Percentiles rank a stretch among this genome's conserved stretches.
These are phyloP conservation scores for Eulemur albifrons DNA, from an alignment of 2,797 vertebrate species.

Conservation along the genomic window DNA sequence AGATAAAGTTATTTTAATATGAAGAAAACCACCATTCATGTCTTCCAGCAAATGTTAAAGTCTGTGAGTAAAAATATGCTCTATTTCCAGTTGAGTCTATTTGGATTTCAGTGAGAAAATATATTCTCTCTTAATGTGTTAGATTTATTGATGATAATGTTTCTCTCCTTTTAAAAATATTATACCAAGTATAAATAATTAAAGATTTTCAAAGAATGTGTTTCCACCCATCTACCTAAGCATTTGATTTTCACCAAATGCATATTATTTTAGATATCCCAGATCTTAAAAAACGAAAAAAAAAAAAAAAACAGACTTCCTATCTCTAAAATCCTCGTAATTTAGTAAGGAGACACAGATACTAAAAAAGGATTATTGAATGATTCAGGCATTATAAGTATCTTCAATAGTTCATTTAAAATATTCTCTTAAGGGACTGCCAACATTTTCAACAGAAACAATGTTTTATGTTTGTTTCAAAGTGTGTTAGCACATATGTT, in stretches of 20 bases:
- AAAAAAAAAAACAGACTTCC: not conserved
- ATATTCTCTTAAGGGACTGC: not conserved
- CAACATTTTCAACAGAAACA: not conserved
- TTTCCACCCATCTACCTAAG: not conserved
- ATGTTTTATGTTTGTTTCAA: not conserved
- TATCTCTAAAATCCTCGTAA: not conserved
- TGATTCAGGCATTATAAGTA: not conserved
- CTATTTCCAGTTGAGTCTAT: not conserved
- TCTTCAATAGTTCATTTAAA: not conserved
- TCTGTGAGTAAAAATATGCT: not conserved
- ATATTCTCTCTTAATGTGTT: not conserved
- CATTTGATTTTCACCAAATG: not conserved
- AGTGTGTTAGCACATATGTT: not conserved
- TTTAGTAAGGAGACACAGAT: not conserved
- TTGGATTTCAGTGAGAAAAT: not conserved
- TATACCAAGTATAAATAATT: not conserved
- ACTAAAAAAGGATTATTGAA: not conserved
- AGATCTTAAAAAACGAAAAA: not conserved
- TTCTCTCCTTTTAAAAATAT: not conserved
- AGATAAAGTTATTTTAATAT: not conserved
- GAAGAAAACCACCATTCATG: not conserved
- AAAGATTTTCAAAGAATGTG: not conserved
- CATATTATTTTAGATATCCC: not conserved
- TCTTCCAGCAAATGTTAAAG: not conserved
- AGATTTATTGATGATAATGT: not conserved